Conservation (phyloP, 1,140 invertebrate genomes). For the Copidosoma floridanum region DNA sequence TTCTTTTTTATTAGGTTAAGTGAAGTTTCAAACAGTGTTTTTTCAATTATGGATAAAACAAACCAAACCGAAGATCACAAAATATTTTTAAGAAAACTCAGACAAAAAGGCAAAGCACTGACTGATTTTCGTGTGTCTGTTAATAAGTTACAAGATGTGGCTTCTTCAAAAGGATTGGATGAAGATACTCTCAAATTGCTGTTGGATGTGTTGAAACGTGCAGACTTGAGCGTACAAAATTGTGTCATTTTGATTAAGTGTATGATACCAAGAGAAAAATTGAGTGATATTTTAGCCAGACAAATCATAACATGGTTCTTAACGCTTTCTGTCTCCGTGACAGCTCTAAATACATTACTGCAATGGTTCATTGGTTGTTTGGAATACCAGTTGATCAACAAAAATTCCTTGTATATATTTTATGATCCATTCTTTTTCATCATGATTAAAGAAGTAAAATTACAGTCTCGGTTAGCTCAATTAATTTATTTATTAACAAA, state of each 20-base stretch:
- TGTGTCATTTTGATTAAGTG: constrained; percentile 40
- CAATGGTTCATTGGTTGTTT: constrained; percentile 48
- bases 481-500: constrained; percentile 49
- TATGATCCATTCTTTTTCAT: constrained; percentile 44
- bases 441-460: constrained; percentile 38
- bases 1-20: too few relatives aligned
- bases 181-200: constrained; percentile 30
- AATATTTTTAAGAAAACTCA: constrained; percentile 12
- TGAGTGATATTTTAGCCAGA: constrained; percentile 32
- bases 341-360: constrained; percentile 31
- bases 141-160: constrained; percentile 31
- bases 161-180: constrained; percentile 33
- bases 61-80: neutral
- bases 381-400: constrained; percentile 44
- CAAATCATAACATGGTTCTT: constrained; percentile 40
- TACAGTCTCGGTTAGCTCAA: constrained; percentile 38
- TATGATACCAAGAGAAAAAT: constrained; percentile 39
- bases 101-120: constrained; percentile 25
- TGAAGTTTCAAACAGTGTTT: too few relatives aligned
- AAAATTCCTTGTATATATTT: constrained; percentile 41
- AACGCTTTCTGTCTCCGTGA: constrained; percentile 30
- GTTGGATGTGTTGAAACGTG: constrained; percentile 28
- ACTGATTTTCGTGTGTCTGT: constrained; percentile 19
- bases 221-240: constrained; percentile 33
- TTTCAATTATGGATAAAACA: constrained; percentile 10